Evolutionary conservation across 2,888 invertebrate species (phyloP), one percentile per base, ranked within the genome.

Genomic region (Machimus rusticus): DNA sequence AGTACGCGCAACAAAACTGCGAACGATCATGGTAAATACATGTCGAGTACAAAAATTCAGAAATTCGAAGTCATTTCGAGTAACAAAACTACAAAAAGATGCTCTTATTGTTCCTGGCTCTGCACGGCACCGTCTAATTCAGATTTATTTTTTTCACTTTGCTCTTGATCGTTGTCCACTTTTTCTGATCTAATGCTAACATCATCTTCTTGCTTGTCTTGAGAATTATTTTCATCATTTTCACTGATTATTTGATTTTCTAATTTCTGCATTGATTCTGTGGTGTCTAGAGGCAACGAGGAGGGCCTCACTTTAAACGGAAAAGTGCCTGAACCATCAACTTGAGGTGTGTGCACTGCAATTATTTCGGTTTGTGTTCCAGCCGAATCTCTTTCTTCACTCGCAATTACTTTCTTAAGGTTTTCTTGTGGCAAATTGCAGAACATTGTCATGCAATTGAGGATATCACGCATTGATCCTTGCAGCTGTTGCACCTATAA

Each of bases 281-380:
- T 31, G 88, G 89, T 85, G 87, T 90, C 92, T 74, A 93, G 89
- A 51, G 92, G 91, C 89, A 93, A 87, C 8, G 93, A 91, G 14
- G 93, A 93, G 39, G 93, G 93, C 34, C 93, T 90, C 86, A 92
- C 91, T 55, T 90, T 91, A 87, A 93, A 94, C 0, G 94, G 94
- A 89, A 94, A 94, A 86, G 92, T 92, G 85, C 92, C 92, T 86
- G 91, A 90, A 88, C 91, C 91, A 87, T 93, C 93, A 14, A 95
- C 94, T 93, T 95, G 95, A 6, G 97, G 97, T 5, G 96, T 96
- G 90, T 95, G 94, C 9, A 97, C 96, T 0, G 96, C 96, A 14
- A 95, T 94, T 89, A 97, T 95, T 93, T 97, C 97, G 0, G 97
- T 97, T 93, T 97, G 97, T 8, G 97, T 97, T 87, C 94, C 79